These are phyloP conservation scores for Prunella himalayana DNA, from an alignment of 2,113 vertebrate genomes.

Conservation along the genomic window DNA sequence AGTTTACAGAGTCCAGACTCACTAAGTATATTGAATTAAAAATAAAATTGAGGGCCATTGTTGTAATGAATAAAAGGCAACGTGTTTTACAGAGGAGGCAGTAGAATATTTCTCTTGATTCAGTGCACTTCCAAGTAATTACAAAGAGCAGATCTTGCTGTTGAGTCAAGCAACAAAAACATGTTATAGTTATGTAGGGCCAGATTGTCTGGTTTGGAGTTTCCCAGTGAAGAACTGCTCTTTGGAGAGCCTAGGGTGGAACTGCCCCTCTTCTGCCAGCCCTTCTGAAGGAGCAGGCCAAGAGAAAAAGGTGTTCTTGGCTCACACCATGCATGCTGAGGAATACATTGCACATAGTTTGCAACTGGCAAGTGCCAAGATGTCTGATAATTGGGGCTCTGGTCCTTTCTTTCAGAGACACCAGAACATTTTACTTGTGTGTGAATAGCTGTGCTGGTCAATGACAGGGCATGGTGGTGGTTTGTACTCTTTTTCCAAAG, in stretches of 20 bases:
- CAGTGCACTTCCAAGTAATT: background rate
- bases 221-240: background rate
- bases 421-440: background rate
- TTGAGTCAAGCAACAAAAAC: background rate
- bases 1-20: background rate
- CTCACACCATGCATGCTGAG: fast-evolving
- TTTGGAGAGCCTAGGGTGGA: background rate
- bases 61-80: background rate
- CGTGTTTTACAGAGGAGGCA: background rate
- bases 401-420: background rate
- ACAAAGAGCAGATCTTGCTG: background rate
- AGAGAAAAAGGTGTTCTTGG: background rate
- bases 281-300: background rate
- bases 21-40: background rate
- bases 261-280: background rate
- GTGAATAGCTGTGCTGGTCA: background rate
- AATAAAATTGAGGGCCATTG: background rate
- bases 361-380: background rate
- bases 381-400: background rate
- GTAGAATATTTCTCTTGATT: background rate
- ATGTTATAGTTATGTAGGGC: background rate
- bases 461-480: background rate
- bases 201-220: background rate
- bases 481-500: background rate
- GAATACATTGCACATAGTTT: background rate